These are phyloP conservation scores for Hafferia zeledoni DNA, from an alignment of 2,797 vertebrate genomes.

Conservation along the genomic window DNA sequence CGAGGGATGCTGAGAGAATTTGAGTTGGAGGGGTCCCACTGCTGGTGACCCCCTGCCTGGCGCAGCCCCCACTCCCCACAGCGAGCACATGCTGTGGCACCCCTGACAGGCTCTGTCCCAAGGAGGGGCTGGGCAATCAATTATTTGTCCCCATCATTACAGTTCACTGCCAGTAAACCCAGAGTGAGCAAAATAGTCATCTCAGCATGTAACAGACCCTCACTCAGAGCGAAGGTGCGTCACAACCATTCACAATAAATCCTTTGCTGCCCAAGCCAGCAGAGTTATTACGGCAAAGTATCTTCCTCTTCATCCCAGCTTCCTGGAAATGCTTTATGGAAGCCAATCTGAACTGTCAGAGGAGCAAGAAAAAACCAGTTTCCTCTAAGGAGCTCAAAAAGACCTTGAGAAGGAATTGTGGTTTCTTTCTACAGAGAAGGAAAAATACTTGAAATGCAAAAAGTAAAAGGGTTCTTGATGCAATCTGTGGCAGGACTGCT, in stretches of 20 bases:
- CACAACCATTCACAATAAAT: background rate
- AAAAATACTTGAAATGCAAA: background rate
- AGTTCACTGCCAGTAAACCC: background rate
- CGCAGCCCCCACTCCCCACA: background rate
- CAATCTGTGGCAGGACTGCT: background rate
- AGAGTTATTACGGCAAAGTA: background rate
- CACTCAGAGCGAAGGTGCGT: background rate
- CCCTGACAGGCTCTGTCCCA: background rate
- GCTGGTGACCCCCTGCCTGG: background rate
- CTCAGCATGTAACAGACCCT: background rate
- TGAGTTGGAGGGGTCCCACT: background rate
- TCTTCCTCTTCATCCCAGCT: background rate
- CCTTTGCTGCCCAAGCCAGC: background rate
- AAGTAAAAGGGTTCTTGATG: background rate
- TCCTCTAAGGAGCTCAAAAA: background rate
- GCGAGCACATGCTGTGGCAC: accelerated
- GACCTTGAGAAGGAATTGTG: background rate
- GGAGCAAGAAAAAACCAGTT: background rate
- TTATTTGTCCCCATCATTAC: background rate
- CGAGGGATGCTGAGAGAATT: background rate
- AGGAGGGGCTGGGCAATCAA: background rate
- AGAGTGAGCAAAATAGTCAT: background rate
- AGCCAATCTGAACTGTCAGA: background rate
- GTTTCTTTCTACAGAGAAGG: background rate
- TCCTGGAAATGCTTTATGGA: background rate